A percentile compares a stretch with the other conserved stretches of the same genome.
Evolutionary conservation across 2,113 vertebrate genomes (phyloP).

Genomic region (Gila orcuttii): DNA sequence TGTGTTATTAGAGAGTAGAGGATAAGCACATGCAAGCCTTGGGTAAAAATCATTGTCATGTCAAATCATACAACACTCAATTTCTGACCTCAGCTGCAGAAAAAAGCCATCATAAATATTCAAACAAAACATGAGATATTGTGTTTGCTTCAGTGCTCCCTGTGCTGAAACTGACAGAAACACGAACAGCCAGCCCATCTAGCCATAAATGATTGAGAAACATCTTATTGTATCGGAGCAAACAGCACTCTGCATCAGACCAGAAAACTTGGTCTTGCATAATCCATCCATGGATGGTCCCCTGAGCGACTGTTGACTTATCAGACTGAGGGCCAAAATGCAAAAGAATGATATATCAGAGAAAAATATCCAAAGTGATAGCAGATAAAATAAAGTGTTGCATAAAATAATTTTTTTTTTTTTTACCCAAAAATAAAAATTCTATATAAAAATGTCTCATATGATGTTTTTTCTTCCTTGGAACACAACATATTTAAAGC

Average conservation of each 20-base stretch:
- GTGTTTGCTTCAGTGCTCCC: conserved; percentile 52
- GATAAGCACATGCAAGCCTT: background rate
- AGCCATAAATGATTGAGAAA: conserved; percentile 65
- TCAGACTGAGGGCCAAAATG: background rate
- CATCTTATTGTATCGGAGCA: conserved; percentile 37
- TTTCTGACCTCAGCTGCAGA: conserved; percentile 58
- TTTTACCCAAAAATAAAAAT: too few species aligned
- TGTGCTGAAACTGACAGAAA: conserved; percentile 58
- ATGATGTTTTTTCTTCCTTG: too few species aligned
- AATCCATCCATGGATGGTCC: conserved; percentile 54
- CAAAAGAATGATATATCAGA: background rate
- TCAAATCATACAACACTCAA: conserved; percentile 9
- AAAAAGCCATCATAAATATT: conserved; percentile 50
- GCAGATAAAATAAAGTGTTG: background rate
- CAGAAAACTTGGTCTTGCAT: conserved; percentile 48
- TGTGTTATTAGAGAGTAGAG: conserved; percentile 28
- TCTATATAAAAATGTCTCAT: too few species aligned
- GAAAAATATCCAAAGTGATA: background rate
- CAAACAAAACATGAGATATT: conserved; percentile 38
- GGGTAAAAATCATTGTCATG: conserved; percentile 37
- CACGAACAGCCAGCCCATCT: conserved; percentile 37
- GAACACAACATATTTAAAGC: too few species aligned
- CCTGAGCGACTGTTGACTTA: background rate
- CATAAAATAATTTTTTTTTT: too few species aligned
- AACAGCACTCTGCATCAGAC: conserved; percentile 9